Percentiles rank a stretch among this genome's conserved stretches.
Evolutionary conservation across 2,797 vertebrate genomes (phyloP).

Genomic region (Pangasius larnaudii): DNA sequence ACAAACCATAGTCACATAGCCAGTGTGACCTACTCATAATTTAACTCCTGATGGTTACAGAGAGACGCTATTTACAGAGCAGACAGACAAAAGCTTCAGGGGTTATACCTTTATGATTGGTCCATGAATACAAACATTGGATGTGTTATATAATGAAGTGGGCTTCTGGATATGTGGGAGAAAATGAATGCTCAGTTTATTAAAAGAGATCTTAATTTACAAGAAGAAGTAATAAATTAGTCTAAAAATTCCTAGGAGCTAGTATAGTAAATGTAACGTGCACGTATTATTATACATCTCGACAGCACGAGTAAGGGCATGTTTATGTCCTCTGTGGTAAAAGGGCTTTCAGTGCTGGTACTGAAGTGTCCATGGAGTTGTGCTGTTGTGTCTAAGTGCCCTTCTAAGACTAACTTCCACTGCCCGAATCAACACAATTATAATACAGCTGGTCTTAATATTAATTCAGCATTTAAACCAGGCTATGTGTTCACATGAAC

Average conservation of each 20-base stretch:
- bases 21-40: conserved; percentile 79
- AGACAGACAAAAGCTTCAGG: conserved; percentile 57
- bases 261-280: conserved; percentile 55
- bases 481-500: background rate
- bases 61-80: conserved; percentile 73
- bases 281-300: conserved; percentile 61
- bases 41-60: conserved; percentile 63
- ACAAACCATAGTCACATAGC: conserved; percentile 81
- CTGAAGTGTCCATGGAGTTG: background rate
- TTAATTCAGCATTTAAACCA: background rate
- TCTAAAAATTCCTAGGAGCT: conserved; percentile 53
- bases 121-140: conserved; percentile 40
- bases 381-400: conserved; percentile 17
- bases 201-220: conserved; percentile 62
- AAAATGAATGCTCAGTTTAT: conserved; percentile 58
- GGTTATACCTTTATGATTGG: conserved; percentile 37
- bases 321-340: background rate
- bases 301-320: conserved; percentile 57
- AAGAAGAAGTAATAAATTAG: conserved; percentile 69
- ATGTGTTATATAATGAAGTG: conserved; percentile 26
- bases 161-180: conserved; percentile 21
- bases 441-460: background rate
- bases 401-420: background rate
- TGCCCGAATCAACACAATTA: conserved; percentile 15
- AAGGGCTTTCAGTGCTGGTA: conserved; percentile 2